A percentile compares a stretch with the other conserved stretches of the same genome.
Evolutionary conservation across 1,140 invertebrate species (phyloP).

Genomic region (Camponotus vicinus): DNA sequence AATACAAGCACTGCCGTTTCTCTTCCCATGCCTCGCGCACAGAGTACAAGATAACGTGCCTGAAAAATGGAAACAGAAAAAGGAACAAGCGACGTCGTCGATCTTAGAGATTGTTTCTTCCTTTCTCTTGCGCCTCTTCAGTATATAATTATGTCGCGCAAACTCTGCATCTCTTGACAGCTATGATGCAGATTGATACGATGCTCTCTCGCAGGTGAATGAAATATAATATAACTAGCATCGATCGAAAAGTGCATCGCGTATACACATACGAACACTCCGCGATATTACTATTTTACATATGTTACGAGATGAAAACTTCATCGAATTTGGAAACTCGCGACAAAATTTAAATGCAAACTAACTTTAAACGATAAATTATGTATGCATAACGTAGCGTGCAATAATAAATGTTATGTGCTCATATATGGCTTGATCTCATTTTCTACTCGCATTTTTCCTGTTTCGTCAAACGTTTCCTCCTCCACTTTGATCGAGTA

Average conservation of each 20-base stretch:
- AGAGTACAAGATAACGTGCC: constrained; percentile 34
- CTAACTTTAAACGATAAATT: constrained; percentile 26
- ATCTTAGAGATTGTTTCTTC: constrained; percentile 63
- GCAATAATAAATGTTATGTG: constrained; percentile 45
- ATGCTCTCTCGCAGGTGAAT: background rate
- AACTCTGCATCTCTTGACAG: background rate
- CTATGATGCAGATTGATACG: background rate
- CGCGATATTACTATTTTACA: constrained; percentile 8
- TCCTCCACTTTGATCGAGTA: constrained; percentile 9
- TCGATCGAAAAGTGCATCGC: constrained; percentile 6
- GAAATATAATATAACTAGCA: background rate
- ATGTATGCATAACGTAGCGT: constrained; percentile 29
- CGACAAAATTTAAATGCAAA: constrained; percentile 39
- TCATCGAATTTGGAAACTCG: constrained; percentile 18
- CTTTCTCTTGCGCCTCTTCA: constrained; percentile 26
- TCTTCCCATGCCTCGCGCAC: constrained; percentile 18
- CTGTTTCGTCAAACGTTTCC: constrained; percentile 25
- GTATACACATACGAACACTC: no score
- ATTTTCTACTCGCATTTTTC: constrained; percentile 17
- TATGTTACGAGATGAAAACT: constrained; percentile 37
- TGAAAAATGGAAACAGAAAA: constrained; percentile 68
- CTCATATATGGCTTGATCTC: constrained; percentile 13
- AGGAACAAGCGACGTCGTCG: constrained; percentile 69
- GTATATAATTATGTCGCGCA: constrained; percentile 49
- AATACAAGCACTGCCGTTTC: constrained; percentile 56